Evolutionary conservation across 2,113 vertebrate species (phyloP).

Genomic region (Myiozetetes cayanensis): DNA sequence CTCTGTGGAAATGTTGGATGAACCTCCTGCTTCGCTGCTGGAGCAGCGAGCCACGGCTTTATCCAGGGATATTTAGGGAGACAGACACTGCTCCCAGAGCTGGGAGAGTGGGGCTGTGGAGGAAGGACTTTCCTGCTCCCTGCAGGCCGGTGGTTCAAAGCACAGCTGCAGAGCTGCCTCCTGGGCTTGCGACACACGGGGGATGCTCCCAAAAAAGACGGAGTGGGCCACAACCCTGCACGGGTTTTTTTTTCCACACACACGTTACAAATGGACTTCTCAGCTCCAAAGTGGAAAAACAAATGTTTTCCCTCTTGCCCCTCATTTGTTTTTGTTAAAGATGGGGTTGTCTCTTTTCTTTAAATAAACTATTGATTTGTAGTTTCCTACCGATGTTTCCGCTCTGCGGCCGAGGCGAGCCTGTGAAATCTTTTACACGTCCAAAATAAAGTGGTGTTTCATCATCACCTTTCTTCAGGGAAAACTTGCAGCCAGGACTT

Average conservation of each 20-base stretch:
- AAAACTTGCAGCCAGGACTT: neutral
- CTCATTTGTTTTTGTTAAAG: neutral
- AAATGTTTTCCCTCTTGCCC: neutral
- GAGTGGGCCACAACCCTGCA: neutral
- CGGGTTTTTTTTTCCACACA: neutral
- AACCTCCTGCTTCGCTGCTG: constrained; percentile 6
- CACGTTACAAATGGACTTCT: neutral
- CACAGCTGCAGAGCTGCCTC: constrained; percentile 27
- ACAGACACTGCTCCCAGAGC: constrained; percentile 3
- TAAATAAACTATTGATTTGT: neutral
- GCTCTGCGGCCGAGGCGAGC: neutral
- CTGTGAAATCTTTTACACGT: neutral
- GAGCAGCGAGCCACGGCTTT: neutral
- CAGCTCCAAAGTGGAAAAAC: neutral
- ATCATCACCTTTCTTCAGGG: neutral
- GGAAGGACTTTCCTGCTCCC: neutral
- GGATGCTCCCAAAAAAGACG: neutral
- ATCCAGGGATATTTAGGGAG: neutral
- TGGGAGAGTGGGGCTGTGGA: neutral
- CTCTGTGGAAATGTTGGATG: neutral
- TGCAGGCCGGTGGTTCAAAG: neutral
- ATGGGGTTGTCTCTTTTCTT: neutral
- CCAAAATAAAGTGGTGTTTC: neutral
- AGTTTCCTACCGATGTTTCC: neutral
- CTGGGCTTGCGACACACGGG: neutral